Base-by-base conservation (phyloP, 1,140 invertebrate genomes). In the Gonatopus flavifemur region DNA sequence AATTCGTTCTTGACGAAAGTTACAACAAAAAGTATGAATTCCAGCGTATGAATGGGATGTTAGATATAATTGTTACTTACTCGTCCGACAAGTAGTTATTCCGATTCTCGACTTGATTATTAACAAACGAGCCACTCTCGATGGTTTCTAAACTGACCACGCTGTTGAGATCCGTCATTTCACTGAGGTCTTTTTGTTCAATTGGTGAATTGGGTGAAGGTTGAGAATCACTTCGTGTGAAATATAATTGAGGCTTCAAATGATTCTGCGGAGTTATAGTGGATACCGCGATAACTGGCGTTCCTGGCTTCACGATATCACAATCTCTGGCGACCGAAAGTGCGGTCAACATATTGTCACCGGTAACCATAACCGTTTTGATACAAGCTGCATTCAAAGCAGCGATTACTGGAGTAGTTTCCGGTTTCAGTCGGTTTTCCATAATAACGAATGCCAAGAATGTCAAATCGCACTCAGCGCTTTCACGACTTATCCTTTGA, bases 281-380 rank as follows among this genome's bases (percentile, higher is more conserved):
- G 13, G 87, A 80, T 0, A 91, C 82, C 1, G 92, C 80, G 33
- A 94, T 86, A 1, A 96, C 85, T 55, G 87, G 82, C 53, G 93
- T 89, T 15, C 84, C 79, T 0, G 82, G 76, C 20, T 86, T 82
- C 4, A 97, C 85, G 80, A 98, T 94, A 28, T 83, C 86, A 75
- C 94, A 96, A 56, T 96, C 93, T 37, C 92, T 79, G 1, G 91
- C 93, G 7, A 98, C 94, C 41, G 91, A 93, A 51, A 96, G 80
- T 0, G 93, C 94, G 0, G 94, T 97, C 68, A 96, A 82, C 72
- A 96, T 89, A 76, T 96, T 97, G 69, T 98, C 94, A 33, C 93
- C 93, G 58, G 94, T 98, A 1, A 96, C 90, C 94, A 98, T 98
- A 22, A 96, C 84, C 30, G 88, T 88, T 39, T 90, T 83, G 61